Evolutionary conservation across 2,113 vertebrate genomes (phyloP).

Genomic region (Actinemys pallida): DNA sequence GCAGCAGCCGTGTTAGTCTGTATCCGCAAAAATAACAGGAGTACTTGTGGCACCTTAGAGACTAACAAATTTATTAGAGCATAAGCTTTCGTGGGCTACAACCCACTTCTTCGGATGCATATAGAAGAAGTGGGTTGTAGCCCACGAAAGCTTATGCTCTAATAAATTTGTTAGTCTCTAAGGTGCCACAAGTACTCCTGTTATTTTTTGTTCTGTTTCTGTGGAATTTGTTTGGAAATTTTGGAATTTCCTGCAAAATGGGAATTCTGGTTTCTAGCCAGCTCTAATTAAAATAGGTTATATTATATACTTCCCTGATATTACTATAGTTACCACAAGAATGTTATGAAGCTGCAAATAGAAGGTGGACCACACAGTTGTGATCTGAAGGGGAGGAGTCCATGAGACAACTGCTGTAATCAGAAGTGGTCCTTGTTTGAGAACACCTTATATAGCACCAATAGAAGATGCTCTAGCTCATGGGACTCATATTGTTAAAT

Average conservation of each 20-base stretch:
- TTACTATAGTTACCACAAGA: background rate
- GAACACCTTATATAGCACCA: background rate
- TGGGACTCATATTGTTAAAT: background rate
- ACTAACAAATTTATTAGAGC: no score
- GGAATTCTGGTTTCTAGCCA: background rate
- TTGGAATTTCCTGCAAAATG: background rate
- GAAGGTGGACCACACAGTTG: background rate
- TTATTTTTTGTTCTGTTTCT: background rate
- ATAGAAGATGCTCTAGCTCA: fast-evolving
- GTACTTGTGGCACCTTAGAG: no score
- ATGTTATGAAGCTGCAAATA: background rate
- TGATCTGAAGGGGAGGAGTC: fast-evolving
- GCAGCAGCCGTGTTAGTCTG: no score
- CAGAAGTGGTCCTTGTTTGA: background rate
- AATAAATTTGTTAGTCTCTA: no score
- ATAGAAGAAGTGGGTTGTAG: no score
- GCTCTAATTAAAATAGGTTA: background rate
- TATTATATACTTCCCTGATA: background rate
- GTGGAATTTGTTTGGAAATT: background rate
- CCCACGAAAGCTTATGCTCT: no score
- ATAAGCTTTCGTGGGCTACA: no score
- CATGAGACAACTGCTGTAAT: background rate
- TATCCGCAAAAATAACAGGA: no score
- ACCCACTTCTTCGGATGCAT: no score
- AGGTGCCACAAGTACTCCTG: no score